Percentiles rank a stretch among this genome's conserved stretches.
These are phyloP conservation scores for Sphaerophoria taeniata DNA, from an alignment of 2,888 invertebrate species.

Conservation along the genomic window DNA sequence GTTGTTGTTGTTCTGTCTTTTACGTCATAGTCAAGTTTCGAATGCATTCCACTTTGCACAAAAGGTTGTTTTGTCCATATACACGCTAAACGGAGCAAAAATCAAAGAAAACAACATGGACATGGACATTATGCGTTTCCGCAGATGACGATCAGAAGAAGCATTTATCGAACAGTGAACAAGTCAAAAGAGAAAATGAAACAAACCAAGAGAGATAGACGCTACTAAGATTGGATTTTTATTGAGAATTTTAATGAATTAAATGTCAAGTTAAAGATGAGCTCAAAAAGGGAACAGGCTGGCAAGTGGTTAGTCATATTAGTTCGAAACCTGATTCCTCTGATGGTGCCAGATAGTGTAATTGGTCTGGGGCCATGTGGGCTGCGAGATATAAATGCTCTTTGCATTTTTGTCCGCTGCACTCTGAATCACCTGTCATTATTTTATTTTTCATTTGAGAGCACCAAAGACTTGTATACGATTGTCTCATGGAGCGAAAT, in stretches of 20 bases:
- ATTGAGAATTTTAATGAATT: slow-evolving; percentile 72
- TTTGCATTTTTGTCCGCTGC: slow-evolving; percentile 46
- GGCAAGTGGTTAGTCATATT: slow-evolving; percentile 2
- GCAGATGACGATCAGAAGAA: slow-evolving; percentile 54
- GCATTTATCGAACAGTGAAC: slow-evolving; percentile 57
- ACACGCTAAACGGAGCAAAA: slow-evolving; percentile 16
- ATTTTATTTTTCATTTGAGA: slow-evolving; percentile 7
- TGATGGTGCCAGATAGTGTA: slow-evolving; percentile 17
- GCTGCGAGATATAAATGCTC: slow-evolving; percentile 37
- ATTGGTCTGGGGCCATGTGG: slow-evolving; percentile 41
- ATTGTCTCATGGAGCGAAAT: slow-evolving; percentile 31
- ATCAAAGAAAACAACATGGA: background rate
- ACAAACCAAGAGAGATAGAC: background rate
- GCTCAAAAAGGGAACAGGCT: slow-evolving; percentile 55
- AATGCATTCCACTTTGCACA: slow-evolving; percentile 54
- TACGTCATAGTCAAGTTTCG: slow-evolving; percentile 62
- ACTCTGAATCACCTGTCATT: slow-evolving; percentile 42
- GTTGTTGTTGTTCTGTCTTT: slow-evolving; percentile 17
- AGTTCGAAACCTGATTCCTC: slow-evolving; percentile 49
- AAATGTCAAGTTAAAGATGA: slow-evolving; percentile 56
- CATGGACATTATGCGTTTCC: slow-evolving; percentile 50
- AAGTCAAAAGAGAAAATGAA: slow-evolving; percentile 37
- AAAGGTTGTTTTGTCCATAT: slow-evolving; percentile 71
- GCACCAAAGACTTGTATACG: background rate
- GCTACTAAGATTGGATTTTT: slow-evolving; percentile 69